Base-by-base conservation (phyloP, 2,113 vertebrate genomes). In the Sebastes fasciatus region DNA sequence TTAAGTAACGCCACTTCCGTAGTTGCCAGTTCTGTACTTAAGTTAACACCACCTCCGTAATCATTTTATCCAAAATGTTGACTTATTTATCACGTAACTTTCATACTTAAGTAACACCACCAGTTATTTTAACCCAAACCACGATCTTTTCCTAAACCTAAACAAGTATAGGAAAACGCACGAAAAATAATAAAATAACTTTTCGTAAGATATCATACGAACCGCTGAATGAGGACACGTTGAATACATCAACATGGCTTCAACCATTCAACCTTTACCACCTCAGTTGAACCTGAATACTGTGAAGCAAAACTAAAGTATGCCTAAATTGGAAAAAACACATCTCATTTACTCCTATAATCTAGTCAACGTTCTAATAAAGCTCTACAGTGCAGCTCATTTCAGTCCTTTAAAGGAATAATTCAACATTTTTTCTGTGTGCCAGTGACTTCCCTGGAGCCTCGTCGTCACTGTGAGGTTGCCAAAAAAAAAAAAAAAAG, bases 341-440 rank as follows among this genome's bases (percentile, higher is more conserved):
- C 8, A 17, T 49, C 19, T 52, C 26, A 13, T 16, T 72, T 10
- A 57, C 1, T 12, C n/a, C n/a, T 16, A 8, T 42, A 8, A 54
- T n/a, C 8, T 8, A 8, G 7, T 75, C 8, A 62, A 49, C 5
- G 3, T 49, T n/a, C 6, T 26, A 61, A 51, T 12, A 5, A 19
- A 8, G 11, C 10, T 43, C 19, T 60, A 3, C 40, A 14, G 42
- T 60, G 42, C 6, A 40, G 23, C 3, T 14, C 6, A 7, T 48
- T 10, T 49, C 9, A 46, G 6, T 57, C 49, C 10, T 61, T 70
- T 60, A 68, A 78, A 78, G 43, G 65, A 40, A 49, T 42, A 54
- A 54, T 64, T 21, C 0, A 4, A 11, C 13, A 17, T 43, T 45
- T 23, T 52, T 17, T 2, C 6, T 4, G 1, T 13, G 8, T 21